phyloP scores from a whole-genome alignment of 2,888 invertebrate species.

The Apodemia zela region DNA sequence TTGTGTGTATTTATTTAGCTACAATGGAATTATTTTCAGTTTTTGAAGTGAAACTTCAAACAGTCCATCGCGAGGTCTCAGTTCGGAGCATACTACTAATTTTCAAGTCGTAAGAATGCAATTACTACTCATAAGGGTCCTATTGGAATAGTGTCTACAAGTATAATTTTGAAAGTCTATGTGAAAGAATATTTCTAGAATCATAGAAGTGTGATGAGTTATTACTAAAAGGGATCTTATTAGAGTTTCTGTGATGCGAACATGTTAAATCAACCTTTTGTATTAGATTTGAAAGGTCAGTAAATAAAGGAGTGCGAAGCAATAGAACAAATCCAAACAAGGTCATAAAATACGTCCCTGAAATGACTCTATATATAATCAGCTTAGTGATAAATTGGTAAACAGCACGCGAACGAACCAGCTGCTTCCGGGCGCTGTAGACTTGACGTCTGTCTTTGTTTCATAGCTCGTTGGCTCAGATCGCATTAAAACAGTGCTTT shows the following conservation, averaged over 20 bases:
- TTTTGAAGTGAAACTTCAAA: no score
- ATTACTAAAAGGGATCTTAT: neutral
- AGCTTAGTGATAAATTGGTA: slow-evolving; percentile 80
- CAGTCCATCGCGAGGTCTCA: no score
- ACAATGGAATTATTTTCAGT: no score
- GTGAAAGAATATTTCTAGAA: no score
- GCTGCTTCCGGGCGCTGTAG: slow-evolving; percentile 60
- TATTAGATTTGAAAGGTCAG: slow-evolving; percentile 55
- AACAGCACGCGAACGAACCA: slow-evolving; percentile 77
- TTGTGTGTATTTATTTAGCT: no score
- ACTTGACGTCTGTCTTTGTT: slow-evolving; percentile 34
- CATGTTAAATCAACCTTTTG: slow-evolving; percentile 32
- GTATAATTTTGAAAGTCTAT: no score
- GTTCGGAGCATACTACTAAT: no score
- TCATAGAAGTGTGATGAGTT: no score
- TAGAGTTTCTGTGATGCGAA: neutral
- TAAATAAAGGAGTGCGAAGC: slow-evolving; percentile 66
- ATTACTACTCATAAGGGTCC: no score
- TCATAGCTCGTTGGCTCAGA: slow-evolving; percentile 26
- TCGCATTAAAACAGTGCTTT: slow-evolving; percentile 16
- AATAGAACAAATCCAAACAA: slow-evolving; percentile 66
- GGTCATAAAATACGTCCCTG: slow-evolving; percentile 73
- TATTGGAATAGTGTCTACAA: no score
- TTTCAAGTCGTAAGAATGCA: no score
- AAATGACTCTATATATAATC: slow-evolving; percentile 77